Evolutionary conservation across 2,113 vertebrate genomes (phyloP), one percentile per base, ranked within the genome.

Genomic region (Okapia johnstoni): DNA sequence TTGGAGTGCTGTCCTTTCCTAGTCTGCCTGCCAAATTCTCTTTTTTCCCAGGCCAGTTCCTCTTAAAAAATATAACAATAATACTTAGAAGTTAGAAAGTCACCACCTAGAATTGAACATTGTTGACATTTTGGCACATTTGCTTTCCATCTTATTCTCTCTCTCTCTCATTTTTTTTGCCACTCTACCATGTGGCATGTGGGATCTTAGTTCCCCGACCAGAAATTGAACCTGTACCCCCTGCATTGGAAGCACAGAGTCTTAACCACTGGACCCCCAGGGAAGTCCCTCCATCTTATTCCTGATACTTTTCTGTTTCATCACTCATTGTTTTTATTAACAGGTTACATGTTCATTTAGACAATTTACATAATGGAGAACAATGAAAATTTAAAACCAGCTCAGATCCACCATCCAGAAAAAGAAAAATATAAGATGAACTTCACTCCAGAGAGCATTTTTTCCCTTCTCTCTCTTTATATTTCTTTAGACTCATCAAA

Each of bases 351-450:
- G 40, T 28, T 87, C 14, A 55, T 94, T 93, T 85, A 86, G 83
- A 26, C 96, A 73, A 57, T 85, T 73, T 83, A 25, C 52, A 70
- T 83, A 85, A 95, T 90, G 23, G 46, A 90, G 85, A 70, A 86
- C 87, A 93, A 83, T 40, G 16, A 93, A 93, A 48, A 66, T 79
- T 89, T 80, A 96, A 95, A 43, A 33, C 89, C 17, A 95, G 73
- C n/a, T 94, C 15, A 89, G 14, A 95, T 89, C 10, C 0, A 66
- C 73, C 17, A 76, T 43, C 28, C 25, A 48, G 40, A 17, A 61
- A 58, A 61, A 96, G 58, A 30, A 54, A 63, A 43, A 80, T 25
- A 26, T 55, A 80, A 84, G 48, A 50, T 94, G 85, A 46, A 63
- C 25, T 63, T 96, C 13, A 52, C 90, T 94, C 40, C 9, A 43